These are phyloP conservation scores for Orbicella faveolata DNA, from an alignment of 64 coral and sea anemone genomes.

Conservation along the genomic window DNA sequence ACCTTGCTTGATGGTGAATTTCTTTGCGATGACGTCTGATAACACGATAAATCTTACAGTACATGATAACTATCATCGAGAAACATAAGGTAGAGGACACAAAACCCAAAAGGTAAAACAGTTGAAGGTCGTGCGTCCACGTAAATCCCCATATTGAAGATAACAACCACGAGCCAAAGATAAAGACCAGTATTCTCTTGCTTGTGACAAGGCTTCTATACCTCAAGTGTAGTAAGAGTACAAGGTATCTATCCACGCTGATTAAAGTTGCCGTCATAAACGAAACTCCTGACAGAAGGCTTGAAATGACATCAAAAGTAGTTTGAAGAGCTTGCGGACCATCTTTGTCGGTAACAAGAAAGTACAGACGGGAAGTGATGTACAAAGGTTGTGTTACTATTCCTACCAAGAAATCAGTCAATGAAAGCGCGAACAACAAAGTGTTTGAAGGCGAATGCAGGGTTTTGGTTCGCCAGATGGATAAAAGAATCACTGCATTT, in stretches of 20 bases:
- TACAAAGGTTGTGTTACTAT: constrained; percentile 44
- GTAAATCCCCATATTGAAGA: constrained; percentile 4
- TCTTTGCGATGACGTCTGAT: constrained; percentile 5
- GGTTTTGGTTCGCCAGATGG: background rate
- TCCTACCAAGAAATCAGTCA: constrained; percentile 44
- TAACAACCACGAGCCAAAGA: constrained; percentile 6
- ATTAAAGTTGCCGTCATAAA: constrained; percentile 46
- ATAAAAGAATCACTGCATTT: constrained; percentile 32
- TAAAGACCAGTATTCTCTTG: background rate
- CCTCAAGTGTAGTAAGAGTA: constrained; percentile 45
- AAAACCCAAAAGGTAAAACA: constrained; percentile 8
- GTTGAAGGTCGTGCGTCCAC: background rate
- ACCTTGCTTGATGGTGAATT: background rate
- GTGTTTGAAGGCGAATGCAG: constrained; percentile 46
- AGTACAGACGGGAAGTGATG: constrained; percentile 13
- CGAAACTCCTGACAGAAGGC: constrained; percentile 31
- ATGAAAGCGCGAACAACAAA: constrained; percentile 21
- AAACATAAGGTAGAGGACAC: background rate
- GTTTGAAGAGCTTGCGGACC: background rate
- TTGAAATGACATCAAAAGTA: constrained; percentile 11
- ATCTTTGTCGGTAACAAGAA: background rate
- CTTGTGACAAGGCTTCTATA: constrained; percentile 24
- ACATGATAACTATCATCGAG: background rate
- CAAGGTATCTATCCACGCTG: constrained; percentile 45
- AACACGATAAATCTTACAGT: constrained; percentile 10